phyloP scores from a whole-genome alignment of 2,113 vertebrate species.

The Lipophrys pholis region DNA sequence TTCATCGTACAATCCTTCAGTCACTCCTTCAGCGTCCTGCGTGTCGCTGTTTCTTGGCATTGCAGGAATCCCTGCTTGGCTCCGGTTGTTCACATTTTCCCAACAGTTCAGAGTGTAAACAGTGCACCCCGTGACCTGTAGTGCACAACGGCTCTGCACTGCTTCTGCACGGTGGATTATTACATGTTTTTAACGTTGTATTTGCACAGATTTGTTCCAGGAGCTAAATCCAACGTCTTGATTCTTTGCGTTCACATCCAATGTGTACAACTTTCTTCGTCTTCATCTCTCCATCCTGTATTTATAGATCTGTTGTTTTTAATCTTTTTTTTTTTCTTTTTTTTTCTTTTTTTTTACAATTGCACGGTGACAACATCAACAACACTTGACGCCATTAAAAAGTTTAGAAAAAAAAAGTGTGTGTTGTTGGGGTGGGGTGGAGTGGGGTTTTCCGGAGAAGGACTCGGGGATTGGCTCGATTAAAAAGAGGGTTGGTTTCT shows the following conservation, averaged over 20 bases:
- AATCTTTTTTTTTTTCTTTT: slow-evolving; percentile 2
- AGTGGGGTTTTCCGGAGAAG: not conserved
- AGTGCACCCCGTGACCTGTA: slow-evolving; percentile 22
- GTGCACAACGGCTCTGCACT: slow-evolving; percentile 22
- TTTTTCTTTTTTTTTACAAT: slow-evolving; percentile 61
- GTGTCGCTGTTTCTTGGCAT: not conserved
- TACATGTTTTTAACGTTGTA: no score
- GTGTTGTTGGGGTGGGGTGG: not conserved
- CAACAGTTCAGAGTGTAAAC: slow-evolving; percentile 50
- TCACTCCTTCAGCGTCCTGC: slow-evolving; percentile 9
- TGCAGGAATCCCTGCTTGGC: slow-evolving; percentile 1
- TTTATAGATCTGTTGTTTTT: not conserved
- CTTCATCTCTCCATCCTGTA: not conserved
- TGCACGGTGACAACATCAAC: slow-evolving; percentile 80
- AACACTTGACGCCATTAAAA: slow-evolving; percentile 78
- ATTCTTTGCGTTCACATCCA: not conserved
- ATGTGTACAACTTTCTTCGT: not conserved
- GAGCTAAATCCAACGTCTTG: not conserved
- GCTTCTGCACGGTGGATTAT: not conserved
- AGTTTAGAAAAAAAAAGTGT: slow-evolving; percentile 49
- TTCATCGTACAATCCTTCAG: slow-evolving; percentile 16
- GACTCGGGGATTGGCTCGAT: slow-evolving; percentile 25
- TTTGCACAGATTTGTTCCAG: not conserved
- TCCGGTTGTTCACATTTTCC: not conserved
- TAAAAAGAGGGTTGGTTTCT: slow-evolving; percentile 35